Percentiles rank a stretch among this genome's conserved stretches.
Evolutionary conservation across 2,797 vertebrate species (phyloP).

Genomic region (Amniataba percoides): DNA sequence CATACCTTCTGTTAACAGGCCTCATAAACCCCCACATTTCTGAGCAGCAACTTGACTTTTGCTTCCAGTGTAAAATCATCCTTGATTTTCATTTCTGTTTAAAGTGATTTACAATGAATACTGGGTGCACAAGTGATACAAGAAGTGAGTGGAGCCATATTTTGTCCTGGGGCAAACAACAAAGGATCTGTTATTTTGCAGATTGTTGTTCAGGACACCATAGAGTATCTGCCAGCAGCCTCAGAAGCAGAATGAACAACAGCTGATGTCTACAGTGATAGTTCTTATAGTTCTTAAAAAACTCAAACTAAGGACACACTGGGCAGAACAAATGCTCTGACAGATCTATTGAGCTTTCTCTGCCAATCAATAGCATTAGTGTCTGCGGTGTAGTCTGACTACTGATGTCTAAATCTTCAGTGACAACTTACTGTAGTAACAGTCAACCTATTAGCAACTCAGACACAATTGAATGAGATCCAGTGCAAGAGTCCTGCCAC

Average conservation of each 20-base stretch:
- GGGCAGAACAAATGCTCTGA: neutral
- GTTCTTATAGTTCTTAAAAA: neutral
- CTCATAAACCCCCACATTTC: neutral
- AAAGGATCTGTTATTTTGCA: neutral
- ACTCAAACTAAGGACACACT: neutral
- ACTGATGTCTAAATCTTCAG: neutral
- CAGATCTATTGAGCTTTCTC: neutral
- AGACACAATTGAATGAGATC: neutral
- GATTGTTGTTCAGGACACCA: slow-evolving; percentile 10
- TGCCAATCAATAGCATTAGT: neutral
- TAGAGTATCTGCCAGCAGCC: slow-evolving; percentile 25
- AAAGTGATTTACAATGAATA: slow-evolving; percentile 12
- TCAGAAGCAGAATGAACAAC: slow-evolving; percentile 5
- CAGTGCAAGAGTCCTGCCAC: neutral
- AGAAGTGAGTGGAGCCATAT: neutral
- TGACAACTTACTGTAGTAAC: neutral
- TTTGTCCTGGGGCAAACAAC: slow-evolving; percentile 14
- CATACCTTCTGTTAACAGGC: slow-evolving; percentile 7
- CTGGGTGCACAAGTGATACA: slow-evolving; percentile 6
- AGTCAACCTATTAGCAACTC: neutral
- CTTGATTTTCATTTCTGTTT: neutral
- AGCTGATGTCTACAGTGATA: neutral
- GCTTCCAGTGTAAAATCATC: neutral
- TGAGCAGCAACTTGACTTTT: slow-evolving; percentile 3
- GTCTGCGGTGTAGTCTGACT: neutral